Percentiles rank a stretch among this genome's conserved stretches.
Evolutionary conservation across 2,113 vertebrate genomes (phyloP).

Genomic region (Falco punctatus): DNA sequence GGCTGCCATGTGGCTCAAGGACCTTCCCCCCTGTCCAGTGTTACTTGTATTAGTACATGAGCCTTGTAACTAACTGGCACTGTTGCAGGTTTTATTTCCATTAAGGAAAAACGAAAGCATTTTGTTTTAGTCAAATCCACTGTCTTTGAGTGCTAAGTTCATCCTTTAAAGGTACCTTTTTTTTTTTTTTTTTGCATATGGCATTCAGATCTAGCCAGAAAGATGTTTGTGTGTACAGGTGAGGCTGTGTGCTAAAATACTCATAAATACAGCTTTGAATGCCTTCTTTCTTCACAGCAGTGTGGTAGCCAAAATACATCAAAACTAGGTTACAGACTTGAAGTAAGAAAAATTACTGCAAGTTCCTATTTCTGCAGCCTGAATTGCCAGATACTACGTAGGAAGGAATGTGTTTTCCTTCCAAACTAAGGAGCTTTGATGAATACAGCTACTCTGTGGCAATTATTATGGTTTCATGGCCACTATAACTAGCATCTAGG

Average conservation of each 20-base stretch:
- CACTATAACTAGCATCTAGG: not conserved
- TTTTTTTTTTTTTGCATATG: no score
- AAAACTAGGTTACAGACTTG: not conserved
- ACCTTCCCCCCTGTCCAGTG: not conserved
- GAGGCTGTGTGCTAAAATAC: not conserved
- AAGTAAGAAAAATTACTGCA: not conserved
- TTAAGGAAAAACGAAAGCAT: not conserved
- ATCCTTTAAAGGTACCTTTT: not conserved
- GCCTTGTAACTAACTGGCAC: not conserved
- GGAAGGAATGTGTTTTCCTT: slow-evolving; percentile 5
- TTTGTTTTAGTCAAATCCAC: not conserved
- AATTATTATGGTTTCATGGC: not conserved
- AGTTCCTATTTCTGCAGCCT: not conserved
- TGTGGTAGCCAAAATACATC: not conserved
- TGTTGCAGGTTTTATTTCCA: not conserved
- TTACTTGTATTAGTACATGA: not conserved
- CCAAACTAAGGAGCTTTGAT: not conserved
- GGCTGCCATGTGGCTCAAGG: not conserved
- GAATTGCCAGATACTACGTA: not conserved
- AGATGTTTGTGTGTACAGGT: not conserved
- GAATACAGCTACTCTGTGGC: not conserved
- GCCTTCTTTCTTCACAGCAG: not conserved
- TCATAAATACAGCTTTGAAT: not conserved
- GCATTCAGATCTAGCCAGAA: not conserved
- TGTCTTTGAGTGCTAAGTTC: not conserved